Evolutionary conservation across 2,797 vertebrate genomes (phyloP).

Genomic region (Choloepus didactylus): DNA sequence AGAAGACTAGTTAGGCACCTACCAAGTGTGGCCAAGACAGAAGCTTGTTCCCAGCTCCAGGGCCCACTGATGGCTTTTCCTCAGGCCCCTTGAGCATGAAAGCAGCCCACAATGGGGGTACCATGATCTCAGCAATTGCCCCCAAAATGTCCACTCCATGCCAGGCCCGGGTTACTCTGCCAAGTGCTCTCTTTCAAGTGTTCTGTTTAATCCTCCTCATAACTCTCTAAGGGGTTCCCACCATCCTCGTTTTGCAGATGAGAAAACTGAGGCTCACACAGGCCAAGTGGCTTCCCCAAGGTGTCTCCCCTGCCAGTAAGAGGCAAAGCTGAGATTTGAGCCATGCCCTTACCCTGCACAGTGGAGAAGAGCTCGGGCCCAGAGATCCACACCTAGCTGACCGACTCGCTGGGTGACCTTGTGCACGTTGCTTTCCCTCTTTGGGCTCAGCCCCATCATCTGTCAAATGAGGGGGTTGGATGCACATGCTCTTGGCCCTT

Average conservation of each 20-base stretch:
- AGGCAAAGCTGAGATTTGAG: background rate
- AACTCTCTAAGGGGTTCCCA: background rate
- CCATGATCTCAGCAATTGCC: background rate
- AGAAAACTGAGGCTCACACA: constrained; percentile 23
- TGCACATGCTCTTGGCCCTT: constrained; percentile 61
- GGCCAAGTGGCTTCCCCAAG: background rate
- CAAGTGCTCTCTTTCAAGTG: background rate
- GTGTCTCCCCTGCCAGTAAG: background rate
- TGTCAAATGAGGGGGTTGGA: constrained; percentile 80
- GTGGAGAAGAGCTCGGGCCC: background rate
- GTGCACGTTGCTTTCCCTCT: background rate
- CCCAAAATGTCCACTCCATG: background rate
- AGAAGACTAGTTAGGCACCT: background rate
- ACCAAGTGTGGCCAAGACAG: background rate
- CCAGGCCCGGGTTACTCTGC: background rate
- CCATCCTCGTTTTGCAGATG: background rate
- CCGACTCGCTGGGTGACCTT: background rate
- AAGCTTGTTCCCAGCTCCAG: background rate
- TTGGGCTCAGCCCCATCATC: constrained; percentile 68
- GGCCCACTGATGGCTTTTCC: background rate
- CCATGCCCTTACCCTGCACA: background rate
- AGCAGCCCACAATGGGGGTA: background rate
- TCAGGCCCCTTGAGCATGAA: background rate
- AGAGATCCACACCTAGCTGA: background rate
- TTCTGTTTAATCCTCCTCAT: background rate